Conservation (phyloP, 1,140 invertebrate genomes). For the Diorhabda elongata region DNA sequence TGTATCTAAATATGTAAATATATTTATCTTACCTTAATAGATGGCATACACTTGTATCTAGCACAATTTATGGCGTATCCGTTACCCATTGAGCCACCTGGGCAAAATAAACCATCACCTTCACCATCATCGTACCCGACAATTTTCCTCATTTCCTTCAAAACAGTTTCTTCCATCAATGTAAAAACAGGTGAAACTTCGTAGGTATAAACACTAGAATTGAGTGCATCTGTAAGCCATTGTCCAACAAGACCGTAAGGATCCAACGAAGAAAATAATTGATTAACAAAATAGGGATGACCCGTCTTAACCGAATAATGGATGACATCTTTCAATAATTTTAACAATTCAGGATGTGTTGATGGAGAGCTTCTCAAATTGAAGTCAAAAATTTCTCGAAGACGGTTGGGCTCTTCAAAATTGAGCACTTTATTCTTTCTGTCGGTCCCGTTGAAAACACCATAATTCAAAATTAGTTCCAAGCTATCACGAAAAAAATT, state of each 20-base stretch:
- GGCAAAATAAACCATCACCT: constrained; percentile 88
- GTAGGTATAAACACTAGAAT: constrained; percentile 85
- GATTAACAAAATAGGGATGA: constrained; percentile 83
- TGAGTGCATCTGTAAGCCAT: constrained; percentile 80
- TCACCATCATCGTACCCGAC: constrained; percentile 76
- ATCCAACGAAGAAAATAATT: constrained; percentile 80
- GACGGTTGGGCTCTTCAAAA: constrained; percentile 66
- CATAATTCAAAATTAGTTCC: constrained; percentile 67
- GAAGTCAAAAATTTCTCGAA: constrained; percentile 64
- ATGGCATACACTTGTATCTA: constrained; percentile 69
- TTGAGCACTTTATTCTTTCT: constrained; percentile 68
- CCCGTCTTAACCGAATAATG: constrained; percentile 82
- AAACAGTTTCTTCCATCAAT: constrained; percentile 77
- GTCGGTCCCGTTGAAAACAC: constrained; percentile 69
- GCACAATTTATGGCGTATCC: constrained; percentile 92
- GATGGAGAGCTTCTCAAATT: constrained; percentile 55
- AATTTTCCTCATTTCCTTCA: constrained; percentile 77
- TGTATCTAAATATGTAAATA: too few relatives aligned
- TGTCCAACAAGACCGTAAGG: constrained; percentile 80
- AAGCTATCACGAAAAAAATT: constrained; percentile 65
- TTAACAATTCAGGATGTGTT: constrained; percentile 63
- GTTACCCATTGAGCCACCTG: constrained; percentile 93
- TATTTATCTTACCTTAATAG: constrained; percentile 63
- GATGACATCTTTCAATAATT: constrained; percentile 63
- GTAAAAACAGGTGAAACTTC: constrained; percentile 88